Conservation (phyloP, 2,797 vertebrate species). For the Sebastes minor region DNA sequence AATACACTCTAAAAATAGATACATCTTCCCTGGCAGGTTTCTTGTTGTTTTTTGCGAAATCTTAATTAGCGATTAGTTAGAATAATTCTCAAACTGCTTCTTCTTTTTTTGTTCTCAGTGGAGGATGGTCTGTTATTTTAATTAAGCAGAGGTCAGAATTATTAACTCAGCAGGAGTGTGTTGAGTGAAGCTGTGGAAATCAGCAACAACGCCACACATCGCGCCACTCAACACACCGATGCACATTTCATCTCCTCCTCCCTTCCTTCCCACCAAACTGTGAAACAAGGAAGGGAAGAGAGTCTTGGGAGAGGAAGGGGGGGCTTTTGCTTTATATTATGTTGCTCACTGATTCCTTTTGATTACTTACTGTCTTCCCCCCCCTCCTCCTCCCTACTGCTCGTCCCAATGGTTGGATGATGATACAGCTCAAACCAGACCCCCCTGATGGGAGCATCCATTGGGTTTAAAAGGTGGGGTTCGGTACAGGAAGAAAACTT, state of each 20-base stretch:
- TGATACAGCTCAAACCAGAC: constrained; percentile 42
- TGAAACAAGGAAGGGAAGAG: constrained; percentile 20
- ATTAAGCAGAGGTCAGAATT: constrained; percentile 86
- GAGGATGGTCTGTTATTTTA: constrained; percentile 84
- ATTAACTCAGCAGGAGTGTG: constrained; percentile 82
- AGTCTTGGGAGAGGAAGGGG: constrained; percentile 5
- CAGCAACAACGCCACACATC: constrained; percentile 60
- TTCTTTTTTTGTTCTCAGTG: constrained; percentile 66
- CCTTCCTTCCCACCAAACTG: constrained; percentile 16
- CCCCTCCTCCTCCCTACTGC: neutral
- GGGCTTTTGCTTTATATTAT: constrained; percentile 45
- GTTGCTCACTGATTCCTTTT: constrained; percentile 56
- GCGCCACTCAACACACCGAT: constrained; percentile 52
- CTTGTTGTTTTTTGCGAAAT: constrained; percentile 77
- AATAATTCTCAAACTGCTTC: constrained; percentile 80
- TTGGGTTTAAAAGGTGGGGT: constrained; percentile 15
- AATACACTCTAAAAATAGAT: constrained; percentile 70
- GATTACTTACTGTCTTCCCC: constrained; percentile 35
- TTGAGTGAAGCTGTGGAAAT: constrained; percentile 72
- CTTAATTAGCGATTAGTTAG: constrained; percentile 83
- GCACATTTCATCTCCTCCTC: constrained; percentile 30
- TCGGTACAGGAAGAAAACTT: constrained; percentile 26
- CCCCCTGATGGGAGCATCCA: constrained; percentile 38
- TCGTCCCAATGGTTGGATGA: constrained; percentile 23
- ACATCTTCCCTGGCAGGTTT: constrained; percentile 68